Percentiles rank a stretch among this genome's conserved stretches.
phyloP scores from a whole-genome alignment of 2,888 invertebrate species.

The Dynastes tityus region DNA sequence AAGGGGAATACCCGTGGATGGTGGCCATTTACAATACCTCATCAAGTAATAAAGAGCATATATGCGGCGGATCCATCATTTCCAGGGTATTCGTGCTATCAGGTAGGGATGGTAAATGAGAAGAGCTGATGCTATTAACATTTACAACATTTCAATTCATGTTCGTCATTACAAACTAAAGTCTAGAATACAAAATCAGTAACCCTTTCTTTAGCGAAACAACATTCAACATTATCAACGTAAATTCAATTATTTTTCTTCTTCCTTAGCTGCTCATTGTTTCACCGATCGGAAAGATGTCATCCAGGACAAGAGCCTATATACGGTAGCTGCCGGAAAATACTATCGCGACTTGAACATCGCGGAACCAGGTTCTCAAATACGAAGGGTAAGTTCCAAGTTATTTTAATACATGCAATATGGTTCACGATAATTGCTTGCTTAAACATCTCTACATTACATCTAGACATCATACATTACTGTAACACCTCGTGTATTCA shows the following conservation, averaged over 20 bases:
- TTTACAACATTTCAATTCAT: no score
- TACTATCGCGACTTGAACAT: conserved; percentile 61
- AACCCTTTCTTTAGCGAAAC: no score
- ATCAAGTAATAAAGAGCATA: not conserved
- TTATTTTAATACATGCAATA: no score
- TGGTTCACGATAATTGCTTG: no score
- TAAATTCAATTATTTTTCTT: no score
- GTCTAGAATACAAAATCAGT: no score
- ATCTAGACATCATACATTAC: not conserved
- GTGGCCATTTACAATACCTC: conserved; percentile 39
- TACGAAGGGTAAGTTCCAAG: conserved; percentile 27
- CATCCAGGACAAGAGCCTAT: conserved; percentile 44
- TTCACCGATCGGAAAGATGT: conserved; percentile 56
- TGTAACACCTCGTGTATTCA: no score
- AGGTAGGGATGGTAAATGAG: conserved; percentile 28
- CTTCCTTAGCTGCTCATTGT: conserved; percentile 59
- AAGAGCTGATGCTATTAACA: not conserved
- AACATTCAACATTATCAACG: no score
- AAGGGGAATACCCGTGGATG: conserved; percentile 50
- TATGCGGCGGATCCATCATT: conserved; percentile 51
- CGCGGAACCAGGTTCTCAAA: conserved; percentile 54
- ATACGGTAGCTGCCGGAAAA: conserved; percentile 64
- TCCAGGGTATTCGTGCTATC: conserved; percentile 44
- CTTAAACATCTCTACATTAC: no score
- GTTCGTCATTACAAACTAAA: no score